A percentile compares a stretch with the other conserved stretches of the same genome.
phyloP scores from a whole-genome alignment of 1,140 invertebrate species.

The Drosophila erecta region DNA sequence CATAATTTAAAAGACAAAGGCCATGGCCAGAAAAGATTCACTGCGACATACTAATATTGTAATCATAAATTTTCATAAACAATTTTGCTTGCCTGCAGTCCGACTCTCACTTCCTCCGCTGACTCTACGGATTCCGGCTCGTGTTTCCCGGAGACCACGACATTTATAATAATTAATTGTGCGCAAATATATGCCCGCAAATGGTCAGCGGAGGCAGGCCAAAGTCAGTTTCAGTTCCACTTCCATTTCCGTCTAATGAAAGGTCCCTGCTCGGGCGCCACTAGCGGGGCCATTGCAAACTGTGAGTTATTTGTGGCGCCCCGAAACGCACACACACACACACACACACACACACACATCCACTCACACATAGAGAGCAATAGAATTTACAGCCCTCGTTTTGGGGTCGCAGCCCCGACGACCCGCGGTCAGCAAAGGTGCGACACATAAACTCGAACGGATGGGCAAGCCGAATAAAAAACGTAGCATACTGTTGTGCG shows the following conservation, averaged over 20 bases:
- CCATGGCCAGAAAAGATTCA: constrained; percentile 60
- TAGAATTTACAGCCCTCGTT: constrained; percentile 63
- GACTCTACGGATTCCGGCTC: constrained; percentile 27
- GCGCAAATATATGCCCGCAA: constrained; percentile 80
- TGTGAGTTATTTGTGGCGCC: constrained; percentile 77
- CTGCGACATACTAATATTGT: constrained; percentile 82
- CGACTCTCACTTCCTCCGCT: constrained; percentile 43
- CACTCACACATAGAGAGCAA: not conserved
- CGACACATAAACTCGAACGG: constrained; percentile 55
- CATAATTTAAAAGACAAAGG: constrained; percentile 69
- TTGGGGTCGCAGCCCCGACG: constrained; percentile 31
- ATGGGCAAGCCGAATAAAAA: constrained; percentile 54
- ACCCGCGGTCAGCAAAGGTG: constrained; percentile 66
- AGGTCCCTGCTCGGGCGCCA: constrained; percentile 32
- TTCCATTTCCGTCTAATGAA: constrained; percentile 60
- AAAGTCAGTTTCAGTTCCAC: constrained; percentile 37
- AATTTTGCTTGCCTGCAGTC: constrained; percentile 71
- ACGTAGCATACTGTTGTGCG: constrained; percentile 64
- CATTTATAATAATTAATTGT: constrained; percentile 84
- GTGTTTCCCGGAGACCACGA: constrained; percentile 58
- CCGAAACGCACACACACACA: constrained; percentile 12
- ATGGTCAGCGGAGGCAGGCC: constrained; percentile 65
- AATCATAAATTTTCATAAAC: constrained; percentile 83
- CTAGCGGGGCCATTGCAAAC: constrained; percentile 46
- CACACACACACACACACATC: constrained; percentile 5